Evolutionary conservation across 2,797 vertebrate species (phyloP), one percentile per base, ranked within the genome.

Genomic region (Enteromius trimaculatus): DNA sequence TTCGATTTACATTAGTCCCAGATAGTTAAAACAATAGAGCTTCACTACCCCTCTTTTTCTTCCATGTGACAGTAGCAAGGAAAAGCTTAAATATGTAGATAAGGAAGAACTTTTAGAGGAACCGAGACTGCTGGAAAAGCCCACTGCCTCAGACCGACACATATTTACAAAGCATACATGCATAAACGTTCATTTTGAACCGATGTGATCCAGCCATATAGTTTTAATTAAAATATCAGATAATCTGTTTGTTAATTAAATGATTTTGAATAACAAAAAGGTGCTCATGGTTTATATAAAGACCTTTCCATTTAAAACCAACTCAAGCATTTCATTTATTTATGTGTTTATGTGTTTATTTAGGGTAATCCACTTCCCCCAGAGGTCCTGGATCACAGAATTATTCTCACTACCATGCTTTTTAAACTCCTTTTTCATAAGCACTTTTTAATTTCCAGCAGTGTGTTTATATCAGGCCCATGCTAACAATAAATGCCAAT

Each of bases 51-150:
- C 3, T 19, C 0, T 39, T 21, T 53, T 60, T 29, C 6, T n/a
- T 60, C 7, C 23, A 71, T 23, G 39, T 58, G 55, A 71, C 66
- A 29, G 16, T 8, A 8, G n/a, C 13, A 71, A 70, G 3, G 62
- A 51, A 68, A 51, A 60, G 44, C 17, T 6, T 47, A 16, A 80
- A 60, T 17, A 44, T n/a, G 37, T 58, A 42, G 53, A 60, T 60
- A 21, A 34, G 79, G 53, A 80, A 58, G 66, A n/a, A 34, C 66
- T 8, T 19, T 21, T 13, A 44, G 79, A 60, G 68, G 39, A 60
- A 70, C 79, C 1, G 23, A 80, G 79, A 58, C 66, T 44, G 34
- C 37, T 29, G 37, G 78, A 69, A 69, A 80, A 58, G 78, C 49
- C 51, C 51, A 44, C 53, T 23, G 9, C 4, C 31, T 68, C 14